These are phyloP conservation scores for Propithecus coquereli DNA, from an alignment of 2,113 vertebrate species.

Conservation along the genomic window DNA sequence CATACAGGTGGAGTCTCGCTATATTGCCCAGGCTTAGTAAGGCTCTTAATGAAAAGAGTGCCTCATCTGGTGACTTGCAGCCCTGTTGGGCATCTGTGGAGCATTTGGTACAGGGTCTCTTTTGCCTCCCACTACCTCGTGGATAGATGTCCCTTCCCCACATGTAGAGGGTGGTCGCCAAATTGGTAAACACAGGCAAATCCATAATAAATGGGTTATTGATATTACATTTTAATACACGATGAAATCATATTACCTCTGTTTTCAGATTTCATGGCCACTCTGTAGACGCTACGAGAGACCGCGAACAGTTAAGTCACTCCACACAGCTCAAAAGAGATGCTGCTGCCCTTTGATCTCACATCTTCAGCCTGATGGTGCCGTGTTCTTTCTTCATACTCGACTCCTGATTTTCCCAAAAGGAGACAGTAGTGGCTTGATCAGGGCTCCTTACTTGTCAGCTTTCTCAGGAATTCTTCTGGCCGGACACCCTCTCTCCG, in stretches of 20 bases:
- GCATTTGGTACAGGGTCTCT: background rate
- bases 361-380: background rate
- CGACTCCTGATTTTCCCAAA: background rate
- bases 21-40: too few relatives aligned
- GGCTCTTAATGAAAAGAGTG: background rate
- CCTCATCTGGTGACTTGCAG: accelerated
- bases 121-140: background rate
- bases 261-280: background rate
- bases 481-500: background rate
- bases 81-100: accelerated
- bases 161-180: background rate
- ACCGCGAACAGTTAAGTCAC: background rate
- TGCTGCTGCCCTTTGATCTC: too few relatives aligned
- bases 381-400: accelerated
- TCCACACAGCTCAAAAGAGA: background rate
- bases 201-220: background rate
- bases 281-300: background rate
- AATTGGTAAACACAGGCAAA: background rate
- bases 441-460: background rate
- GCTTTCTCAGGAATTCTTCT: background rate
- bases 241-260: background rate
- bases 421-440: background rate
- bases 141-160: background rate
- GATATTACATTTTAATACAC: background rate
- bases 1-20: too few relatives aligned